Conservation (phyloP, 1,140 invertebrate genomes). For the Calosoma granatense region DNA sequence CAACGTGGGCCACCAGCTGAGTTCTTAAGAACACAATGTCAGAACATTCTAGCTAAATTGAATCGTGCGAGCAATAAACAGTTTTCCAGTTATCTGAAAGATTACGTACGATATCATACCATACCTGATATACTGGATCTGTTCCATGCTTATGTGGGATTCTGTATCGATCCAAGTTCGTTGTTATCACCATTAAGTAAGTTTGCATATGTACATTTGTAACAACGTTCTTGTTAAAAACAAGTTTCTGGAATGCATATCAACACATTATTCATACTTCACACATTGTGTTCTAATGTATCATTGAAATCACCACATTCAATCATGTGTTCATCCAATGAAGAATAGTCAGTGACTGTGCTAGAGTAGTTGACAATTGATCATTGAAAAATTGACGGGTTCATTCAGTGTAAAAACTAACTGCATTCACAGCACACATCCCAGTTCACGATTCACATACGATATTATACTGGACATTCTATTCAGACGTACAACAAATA, state of each 20-base stretch:
- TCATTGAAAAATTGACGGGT: slow-evolving; percentile 9
- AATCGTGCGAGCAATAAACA: slow-evolving; percentile 54
- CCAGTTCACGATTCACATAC: neutral
- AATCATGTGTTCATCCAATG: too few species aligned
- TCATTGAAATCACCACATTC: too few species aligned
- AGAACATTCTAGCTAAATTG: slow-evolving; percentile 70
- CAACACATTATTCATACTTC: too few species aligned
- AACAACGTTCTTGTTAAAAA: slow-evolving; percentile 9
- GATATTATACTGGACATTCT: neutral
- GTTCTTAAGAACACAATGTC: slow-evolving; percentile 77
- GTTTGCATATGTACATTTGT: too few species aligned
- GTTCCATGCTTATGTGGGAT: slow-evolving; percentile 90
- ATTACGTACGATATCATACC: slow-evolving; percentile 65
- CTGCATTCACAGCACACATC: neutral
- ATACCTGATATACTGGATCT: slow-evolving; percentile 83
- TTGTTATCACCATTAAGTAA: slow-evolving; percentile 77
- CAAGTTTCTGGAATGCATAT: slow-evolving; percentile 5
- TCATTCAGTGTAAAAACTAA: slow-evolving; percentile 13
- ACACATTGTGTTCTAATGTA: too few species aligned
- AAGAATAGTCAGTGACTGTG: slow-evolving; percentile 4
- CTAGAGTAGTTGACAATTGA: neutral
- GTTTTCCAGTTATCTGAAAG: slow-evolving; percentile 69
- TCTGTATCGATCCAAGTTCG: slow-evolving; percentile 82
- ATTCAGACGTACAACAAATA: neutral
- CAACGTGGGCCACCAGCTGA: slow-evolving; percentile 81